phyloP scores from a whole-genome alignment of 2,797 vertebrate species.

The Falco novaeseelandiae region DNA sequence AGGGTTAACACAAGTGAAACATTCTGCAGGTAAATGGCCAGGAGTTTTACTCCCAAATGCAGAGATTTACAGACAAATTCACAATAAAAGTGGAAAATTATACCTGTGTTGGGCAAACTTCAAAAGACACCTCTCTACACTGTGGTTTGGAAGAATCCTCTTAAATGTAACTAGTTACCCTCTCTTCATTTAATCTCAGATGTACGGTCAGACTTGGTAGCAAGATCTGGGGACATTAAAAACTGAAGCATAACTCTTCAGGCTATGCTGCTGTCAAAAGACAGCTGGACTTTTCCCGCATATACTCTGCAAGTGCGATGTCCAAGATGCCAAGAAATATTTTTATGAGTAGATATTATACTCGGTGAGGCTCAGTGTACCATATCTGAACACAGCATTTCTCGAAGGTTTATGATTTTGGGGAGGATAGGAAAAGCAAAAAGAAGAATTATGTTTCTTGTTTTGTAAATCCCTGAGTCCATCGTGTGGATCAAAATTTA shows the following conservation, averaged over 20 bases:
- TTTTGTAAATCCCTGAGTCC: neutral
- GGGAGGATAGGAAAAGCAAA: neutral
- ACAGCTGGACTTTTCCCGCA: neutral
- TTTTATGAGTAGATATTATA: neutral
- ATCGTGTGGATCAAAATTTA: neutral
- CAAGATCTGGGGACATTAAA: neutral
- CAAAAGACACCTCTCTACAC: neutral
- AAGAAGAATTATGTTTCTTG: neutral
- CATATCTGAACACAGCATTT: neutral
- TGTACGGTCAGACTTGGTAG: neutral
- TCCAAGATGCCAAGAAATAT: neutral
- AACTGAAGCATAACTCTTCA: neutral
- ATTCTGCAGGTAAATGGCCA: neutral
- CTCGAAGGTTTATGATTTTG: neutral
- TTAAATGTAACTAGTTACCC: neutral
- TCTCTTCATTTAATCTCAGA: neutral
- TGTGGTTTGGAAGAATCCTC: neutral
- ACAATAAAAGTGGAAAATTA: neutral
- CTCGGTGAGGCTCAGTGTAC: neutral
- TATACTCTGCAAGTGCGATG: neutral
- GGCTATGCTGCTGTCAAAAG: neutral
- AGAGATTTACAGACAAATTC: neutral
- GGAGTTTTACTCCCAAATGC: neutral
- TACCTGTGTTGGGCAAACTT: neutral
- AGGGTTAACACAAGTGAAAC: neutral